Evolutionary conservation across 2,113 vertebrate genomes (phyloP).

Genomic region (Scytalopus superciliaris): DNA sequence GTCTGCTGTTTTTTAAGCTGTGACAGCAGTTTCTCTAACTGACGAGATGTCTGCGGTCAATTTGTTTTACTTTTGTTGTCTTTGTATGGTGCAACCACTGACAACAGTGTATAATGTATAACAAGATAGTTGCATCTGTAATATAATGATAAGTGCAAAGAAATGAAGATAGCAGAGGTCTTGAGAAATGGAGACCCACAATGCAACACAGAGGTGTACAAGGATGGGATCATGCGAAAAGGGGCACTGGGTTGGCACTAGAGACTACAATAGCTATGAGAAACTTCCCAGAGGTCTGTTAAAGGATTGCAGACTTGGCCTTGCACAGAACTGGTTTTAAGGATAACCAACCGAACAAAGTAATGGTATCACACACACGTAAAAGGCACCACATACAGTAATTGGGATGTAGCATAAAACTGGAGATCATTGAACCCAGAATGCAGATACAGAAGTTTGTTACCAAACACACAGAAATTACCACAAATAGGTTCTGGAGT

Average conservation of each 20-base stretch:
- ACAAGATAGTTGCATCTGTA: not conserved
- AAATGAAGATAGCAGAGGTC: not conserved
- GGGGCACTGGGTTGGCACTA: not conserved
- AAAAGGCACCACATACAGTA: not conserved
- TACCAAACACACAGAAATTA: not conserved
- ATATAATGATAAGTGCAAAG: not conserved
- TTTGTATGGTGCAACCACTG: not conserved
- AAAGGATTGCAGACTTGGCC: not conserved
- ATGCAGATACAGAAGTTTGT: not conserved
- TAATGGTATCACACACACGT: not conserved
- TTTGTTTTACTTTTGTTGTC: not conserved
- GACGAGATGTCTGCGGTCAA: not conserved
- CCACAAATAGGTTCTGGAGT: not conserved
- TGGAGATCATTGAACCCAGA: not conserved
- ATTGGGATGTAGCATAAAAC: not conserved
- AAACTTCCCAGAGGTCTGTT: not conserved
- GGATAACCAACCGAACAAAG: not conserved
- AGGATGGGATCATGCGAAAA: not conserved
- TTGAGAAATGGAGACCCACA: not conserved
- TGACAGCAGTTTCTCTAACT: not conserved
- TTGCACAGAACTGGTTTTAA: not conserved
- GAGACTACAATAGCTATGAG: not conserved
- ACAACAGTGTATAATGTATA: not conserved
- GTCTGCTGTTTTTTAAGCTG: not conserved
- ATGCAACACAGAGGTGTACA: accelerated